Evolutionary conservation across 2,888 invertebrate species (phyloP).

Genomic region (Iselma pallidipennis): DNA sequence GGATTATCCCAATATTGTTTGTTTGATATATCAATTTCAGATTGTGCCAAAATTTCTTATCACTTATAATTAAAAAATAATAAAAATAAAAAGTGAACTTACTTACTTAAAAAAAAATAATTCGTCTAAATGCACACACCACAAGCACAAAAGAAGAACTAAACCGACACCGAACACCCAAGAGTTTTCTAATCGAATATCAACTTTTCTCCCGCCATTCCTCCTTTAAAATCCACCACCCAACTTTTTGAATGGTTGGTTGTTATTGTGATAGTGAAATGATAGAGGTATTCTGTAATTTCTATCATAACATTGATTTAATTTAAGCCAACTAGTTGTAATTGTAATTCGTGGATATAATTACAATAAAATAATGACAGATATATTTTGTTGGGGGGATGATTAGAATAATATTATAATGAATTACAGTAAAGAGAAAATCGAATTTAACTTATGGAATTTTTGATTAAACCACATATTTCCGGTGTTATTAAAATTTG

Average conservation of each 20-base stretch:
- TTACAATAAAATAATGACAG: not conserved
- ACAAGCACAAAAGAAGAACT: slow-evolving; percentile 52
- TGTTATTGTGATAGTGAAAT: slow-evolving; percentile 39
- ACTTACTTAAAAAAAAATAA: slow-evolving; percentile 45
- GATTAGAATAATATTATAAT: too few species aligned
- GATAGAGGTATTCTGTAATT: slow-evolving; percentile 32
- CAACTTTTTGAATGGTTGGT: too few species aligned
- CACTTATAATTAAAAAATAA: too few species aligned
- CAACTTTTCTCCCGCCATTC: slow-evolving; percentile 53
- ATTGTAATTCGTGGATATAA: not conserved
- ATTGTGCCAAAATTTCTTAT: slow-evolving; percentile 2
- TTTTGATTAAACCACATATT: too few species aligned
- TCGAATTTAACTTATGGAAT: too few species aligned
- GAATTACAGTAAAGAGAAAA: too few species aligned
- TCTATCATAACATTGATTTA: slow-evolving; percentile 14
- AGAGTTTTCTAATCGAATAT: slow-evolving; percentile 55
- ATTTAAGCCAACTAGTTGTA: not conserved
- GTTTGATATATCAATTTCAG: not conserved
- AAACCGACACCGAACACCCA: slow-evolving; percentile 51
- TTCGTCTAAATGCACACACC: slow-evolving; percentile 45
- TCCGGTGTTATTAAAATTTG: too few species aligned
- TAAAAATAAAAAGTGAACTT: slow-evolving; percentile 26
- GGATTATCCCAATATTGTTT: too few species aligned
- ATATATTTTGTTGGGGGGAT: not conserved
- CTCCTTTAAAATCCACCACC: slow-evolving; percentile 49